Conservation (phyloP, 2,888 invertebrate species). For the Fragum whitleyi region DNA sequence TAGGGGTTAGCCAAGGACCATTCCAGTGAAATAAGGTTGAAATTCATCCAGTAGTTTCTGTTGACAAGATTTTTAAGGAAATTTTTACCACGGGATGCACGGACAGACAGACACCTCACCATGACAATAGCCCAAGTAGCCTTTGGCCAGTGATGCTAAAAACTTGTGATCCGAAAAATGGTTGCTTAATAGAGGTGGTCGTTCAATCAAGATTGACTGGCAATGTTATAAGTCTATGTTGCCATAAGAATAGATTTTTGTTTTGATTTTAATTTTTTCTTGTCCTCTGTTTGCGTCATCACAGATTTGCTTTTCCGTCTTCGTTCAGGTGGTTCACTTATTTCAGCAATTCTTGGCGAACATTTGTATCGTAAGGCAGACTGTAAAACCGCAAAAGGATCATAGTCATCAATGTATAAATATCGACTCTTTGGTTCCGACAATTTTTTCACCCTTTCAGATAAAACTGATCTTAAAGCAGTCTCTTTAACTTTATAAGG, state of each 20-base stretch:
- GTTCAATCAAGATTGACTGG: too few relatives aligned
- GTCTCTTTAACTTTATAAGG: constrained; percentile 39
- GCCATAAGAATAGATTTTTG: background rate
- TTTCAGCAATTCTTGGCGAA: constrained; percentile 36
- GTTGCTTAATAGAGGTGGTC: too few relatives aligned
- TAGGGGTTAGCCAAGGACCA: too few relatives aligned
- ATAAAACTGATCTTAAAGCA: constrained; percentile 37
- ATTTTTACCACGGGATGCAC: too few relatives aligned
- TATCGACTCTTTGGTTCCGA: constrained; percentile 36
- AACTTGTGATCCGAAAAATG: too few relatives aligned
- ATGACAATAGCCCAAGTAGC: too few relatives aligned
- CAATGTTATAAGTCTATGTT: background rate
- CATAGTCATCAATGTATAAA: constrained; percentile 16
- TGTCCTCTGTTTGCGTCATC: background rate
- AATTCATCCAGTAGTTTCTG: too few relatives aligned
- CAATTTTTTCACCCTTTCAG: constrained; percentile 35
- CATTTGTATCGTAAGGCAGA: constrained; percentile 43
- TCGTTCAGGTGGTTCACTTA: constrained; percentile 34
- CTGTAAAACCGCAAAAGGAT: constrained; percentile 35
- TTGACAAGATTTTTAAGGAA: too few relatives aligned
- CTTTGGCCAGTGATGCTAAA: too few relatives aligned
- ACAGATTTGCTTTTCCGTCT: constrained; percentile 13
- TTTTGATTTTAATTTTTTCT: background rate
- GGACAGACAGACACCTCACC: too few relatives aligned
- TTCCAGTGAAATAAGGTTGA: too few relatives aligned